phyloP scores from a whole-genome alignment of 2,888 invertebrate genomes.

The Aleiodes alternator region DNA sequence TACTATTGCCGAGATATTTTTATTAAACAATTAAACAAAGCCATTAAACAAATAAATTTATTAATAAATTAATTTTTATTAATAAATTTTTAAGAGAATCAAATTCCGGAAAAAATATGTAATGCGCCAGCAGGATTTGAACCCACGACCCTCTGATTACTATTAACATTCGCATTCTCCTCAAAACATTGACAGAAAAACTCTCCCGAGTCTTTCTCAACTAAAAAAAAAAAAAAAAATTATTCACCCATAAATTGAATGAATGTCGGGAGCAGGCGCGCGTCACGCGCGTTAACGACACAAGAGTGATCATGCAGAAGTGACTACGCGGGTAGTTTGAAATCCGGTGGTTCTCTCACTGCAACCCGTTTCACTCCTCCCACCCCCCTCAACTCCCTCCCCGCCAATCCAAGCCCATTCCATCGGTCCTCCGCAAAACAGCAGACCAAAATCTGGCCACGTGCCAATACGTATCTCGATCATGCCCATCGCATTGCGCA shows the following conservation, averaged over 20 bases:
- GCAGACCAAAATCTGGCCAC: conserved; percentile 35
- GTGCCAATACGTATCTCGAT: conserved; percentile 25
- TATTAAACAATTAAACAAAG: no score
- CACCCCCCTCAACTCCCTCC: not conserved
- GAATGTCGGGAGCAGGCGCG: conserved; percentile 23
- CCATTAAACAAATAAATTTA: no score
- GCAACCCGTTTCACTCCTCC: conserved; percentile 9
- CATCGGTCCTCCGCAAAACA: conserved; percentile 18
- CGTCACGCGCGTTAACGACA: conserved; percentile 27
- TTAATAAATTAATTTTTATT: no score
- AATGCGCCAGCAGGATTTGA: no score
- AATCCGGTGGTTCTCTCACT: conserved; percentile 16
- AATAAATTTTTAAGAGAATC: no score
- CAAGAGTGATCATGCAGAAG: conserved; percentile 36
- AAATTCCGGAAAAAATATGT: no score
- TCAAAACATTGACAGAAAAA: no score
- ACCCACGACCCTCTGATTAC: no score
- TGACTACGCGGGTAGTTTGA: conserved; percentile 39
- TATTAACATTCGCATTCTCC: no score
- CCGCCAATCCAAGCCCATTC: conserved; percentile 9
- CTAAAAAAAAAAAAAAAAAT: no score
- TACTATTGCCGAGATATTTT: no score
- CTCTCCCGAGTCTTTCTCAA: no score
- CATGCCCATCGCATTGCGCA: conserved; percentile 3
- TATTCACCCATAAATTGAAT: conserved; percentile 25